Base-by-base conservation (phyloP, 2,113 vertebrate species). In the Hippolais icterina region DNA sequence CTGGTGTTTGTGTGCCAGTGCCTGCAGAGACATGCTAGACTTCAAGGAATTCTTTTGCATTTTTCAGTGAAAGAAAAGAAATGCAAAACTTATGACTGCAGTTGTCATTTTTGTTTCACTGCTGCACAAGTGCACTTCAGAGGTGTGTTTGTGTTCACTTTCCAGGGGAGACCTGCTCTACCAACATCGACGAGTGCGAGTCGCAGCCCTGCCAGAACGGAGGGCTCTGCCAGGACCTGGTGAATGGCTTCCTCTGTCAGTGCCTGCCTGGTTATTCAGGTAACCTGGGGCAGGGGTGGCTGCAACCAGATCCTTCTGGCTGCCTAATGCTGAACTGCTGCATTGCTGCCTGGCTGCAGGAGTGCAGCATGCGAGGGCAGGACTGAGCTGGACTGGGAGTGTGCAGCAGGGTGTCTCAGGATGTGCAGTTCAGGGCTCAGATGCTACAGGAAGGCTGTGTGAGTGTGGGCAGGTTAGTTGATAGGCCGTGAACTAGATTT, bases 251-350 rank as follows among this genome's bases (percentile, higher is more conserved):
- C 97, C 94, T 81, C 4, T 99, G 99, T 41, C 87, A 92, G 18
- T 99, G 99, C 95, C 96, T 82, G 1, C 96, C 96, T 2, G 99
- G 99, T 31, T 99, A 98, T 66, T 98, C 98, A 98, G 99, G 99
- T 99, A 97, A 80, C 9, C 6, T 39, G 85, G 35, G 25, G 16
- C 42, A 24, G 22, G 37, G 52, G 18, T 54, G 69, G 18, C 79
- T 77, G 52, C 6, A 25, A 7, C 17, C 22, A 2, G 2, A 18
- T 35, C 37, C 56, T 54, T 33, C 60, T 35, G 49, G 6, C 11
- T 35, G 19, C 15, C 25, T 49, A 1, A 2, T 39, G 74, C 60
- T 31, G 54, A 39, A 20, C 29, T 49, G 59, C 90, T 93, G 84
- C 18, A 1, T 12, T 41, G 24, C 83, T 89, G 66, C 63, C 49